Conservation (phyloP, 1,140 invertebrate genomes). For the Drosophila mayri region DNA sequence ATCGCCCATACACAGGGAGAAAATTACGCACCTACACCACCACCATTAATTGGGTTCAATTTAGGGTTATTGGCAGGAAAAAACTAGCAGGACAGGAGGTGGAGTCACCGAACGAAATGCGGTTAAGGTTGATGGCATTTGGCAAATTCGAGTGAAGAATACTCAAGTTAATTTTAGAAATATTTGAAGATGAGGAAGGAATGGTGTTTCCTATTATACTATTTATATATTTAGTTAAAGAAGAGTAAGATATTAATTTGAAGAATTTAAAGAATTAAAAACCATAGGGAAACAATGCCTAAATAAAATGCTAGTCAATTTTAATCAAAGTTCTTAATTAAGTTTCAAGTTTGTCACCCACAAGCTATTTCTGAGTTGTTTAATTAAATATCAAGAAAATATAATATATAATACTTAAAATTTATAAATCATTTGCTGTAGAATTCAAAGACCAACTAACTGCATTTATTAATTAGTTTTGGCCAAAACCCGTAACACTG, state of each 20-base stretch:
- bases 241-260: neutral
- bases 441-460: neutral
- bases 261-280: no score
- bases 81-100: neutral
- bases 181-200: no score
- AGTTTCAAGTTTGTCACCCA: neutral
- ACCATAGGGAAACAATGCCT: neutral
- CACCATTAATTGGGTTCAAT: neutral
- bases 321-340: no score
- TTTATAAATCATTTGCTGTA: neutral
- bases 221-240: neutral
- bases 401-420: neutral
- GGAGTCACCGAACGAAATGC: neutral
- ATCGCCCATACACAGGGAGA: conserved; percentile 9
- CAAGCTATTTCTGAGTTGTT: no score
- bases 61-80: neutral
- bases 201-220: no score
- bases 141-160: neutral
- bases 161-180: neutral
- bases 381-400: neutral
- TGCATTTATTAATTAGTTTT: neutral
- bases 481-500: neutral
- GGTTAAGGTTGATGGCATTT: neutral
- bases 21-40: no score
- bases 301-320: neutral